A percentile compares a stretch with the other conserved stretches of the same genome.
Conservation (phyloP, 2,797 vertebrate genomes). For the Odontamblyopus rebecca region DNA sequence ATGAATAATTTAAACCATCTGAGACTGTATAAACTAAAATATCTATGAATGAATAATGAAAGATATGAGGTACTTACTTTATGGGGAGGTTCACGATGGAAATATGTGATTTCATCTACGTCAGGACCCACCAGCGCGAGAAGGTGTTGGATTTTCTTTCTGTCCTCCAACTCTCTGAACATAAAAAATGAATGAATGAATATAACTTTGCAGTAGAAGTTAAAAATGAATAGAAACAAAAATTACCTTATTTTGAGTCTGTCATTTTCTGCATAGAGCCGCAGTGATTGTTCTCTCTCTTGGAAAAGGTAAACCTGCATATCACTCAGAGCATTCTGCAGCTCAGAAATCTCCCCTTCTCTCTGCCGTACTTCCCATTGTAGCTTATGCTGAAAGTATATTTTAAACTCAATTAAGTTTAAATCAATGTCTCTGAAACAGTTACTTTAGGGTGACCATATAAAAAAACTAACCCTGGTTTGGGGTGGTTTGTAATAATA, state of each 20-base stretch:
- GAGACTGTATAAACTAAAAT: background rate
- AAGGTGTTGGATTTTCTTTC: slow-evolving; percentile 93
- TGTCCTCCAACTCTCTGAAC: slow-evolving; percentile 91
- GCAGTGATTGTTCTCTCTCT: slow-evolving; percentile 90
- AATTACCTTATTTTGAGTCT: slow-evolving; percentile 91
- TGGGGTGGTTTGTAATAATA: no score
- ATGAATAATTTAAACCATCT: background rate
- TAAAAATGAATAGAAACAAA: background rate
- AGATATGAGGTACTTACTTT: slow-evolving; percentile 71
- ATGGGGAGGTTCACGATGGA: slow-evolving; percentile 90
- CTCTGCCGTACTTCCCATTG: slow-evolving; percentile 87
- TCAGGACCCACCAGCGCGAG: slow-evolving; percentile 86
- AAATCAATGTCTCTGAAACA: background rate
- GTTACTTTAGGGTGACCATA: background rate
- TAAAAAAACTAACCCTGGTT: no score
- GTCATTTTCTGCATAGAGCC: slow-evolving; percentile 93
- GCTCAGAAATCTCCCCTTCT: slow-evolving; percentile 86
- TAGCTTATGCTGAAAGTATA: slow-evolving; percentile 82
- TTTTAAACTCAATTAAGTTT: background rate
- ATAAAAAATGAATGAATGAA: background rate
- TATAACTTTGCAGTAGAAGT: background rate
- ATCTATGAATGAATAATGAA: background rate
- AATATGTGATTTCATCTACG: slow-evolving; percentile 89
- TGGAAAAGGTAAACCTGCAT: slow-evolving; percentile 96
- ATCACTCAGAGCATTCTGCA: slow-evolving; percentile 93